Evolutionary conservation across 2,113 vertebrate species (phyloP), one percentile per base, ranked within the genome.

Genomic region (Eleginops maclovinus): DNA sequence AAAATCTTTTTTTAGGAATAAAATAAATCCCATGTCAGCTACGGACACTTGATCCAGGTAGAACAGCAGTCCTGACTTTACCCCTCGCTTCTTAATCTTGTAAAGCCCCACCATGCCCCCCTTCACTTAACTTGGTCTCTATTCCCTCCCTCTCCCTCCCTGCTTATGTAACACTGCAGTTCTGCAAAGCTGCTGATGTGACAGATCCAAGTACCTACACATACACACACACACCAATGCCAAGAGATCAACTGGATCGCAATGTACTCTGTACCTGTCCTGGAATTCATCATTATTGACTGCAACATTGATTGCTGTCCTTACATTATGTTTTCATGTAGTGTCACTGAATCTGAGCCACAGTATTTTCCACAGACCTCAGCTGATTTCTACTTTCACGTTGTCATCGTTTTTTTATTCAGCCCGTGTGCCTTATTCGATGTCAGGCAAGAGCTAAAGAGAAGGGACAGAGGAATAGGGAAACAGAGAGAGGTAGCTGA

Each of bases 171-270:
- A 93, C 86, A 92, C 92, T 92, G 92, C 92, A 93, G 92, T 81
- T 88, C 83, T 89, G 90, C 82, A 90, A 92, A 92, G 89, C 90
- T 93, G 92, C 92, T 92, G 92, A 93, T 89, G 82, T 91, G 91
- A 92, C 87, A 88, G 82, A 90, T 92, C 88, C 88, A 80, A 76
- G 56, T 69, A 81, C 87, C 59, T 72, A 43, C 84, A 80, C 81
- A 73, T 28, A 53, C 68, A 64, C 62, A 65, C 63, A 54, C 53
- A 65, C 36, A 21, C 81, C 36, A 4, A 49, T 17, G 44, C 53
- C 51, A 62, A 47, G 53, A 54, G 59, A 71, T 75, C 77, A 72
- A 53, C 63, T 66, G 69, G 53, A 83, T 77, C 74, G 64, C 8
- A 4, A 64, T 76, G 76, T 77, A 65, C 67, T 70, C 78, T 66